A percentile compares a stretch with the other conserved stretches of the same genome.
Evolutionary conservation across 2,113 vertebrate genomes (phyloP).

Genomic region (Platysternon megacephalum): DNA sequence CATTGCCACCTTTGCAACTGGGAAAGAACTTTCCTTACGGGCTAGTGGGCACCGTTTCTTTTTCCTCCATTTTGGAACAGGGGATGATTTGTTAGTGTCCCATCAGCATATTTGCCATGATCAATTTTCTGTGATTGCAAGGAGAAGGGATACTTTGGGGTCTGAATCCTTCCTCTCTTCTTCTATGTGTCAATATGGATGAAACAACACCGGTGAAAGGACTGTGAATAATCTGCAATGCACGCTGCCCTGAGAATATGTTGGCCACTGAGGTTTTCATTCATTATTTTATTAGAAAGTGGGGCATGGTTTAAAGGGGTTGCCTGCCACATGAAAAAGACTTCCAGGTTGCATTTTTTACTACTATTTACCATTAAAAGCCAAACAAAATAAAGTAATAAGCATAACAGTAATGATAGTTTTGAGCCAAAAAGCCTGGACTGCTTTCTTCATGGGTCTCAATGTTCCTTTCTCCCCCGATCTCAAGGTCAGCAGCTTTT

Average conservation of each 20-base stretch:
- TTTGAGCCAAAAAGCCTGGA: not conserved
- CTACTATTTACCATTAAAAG: not conserved
- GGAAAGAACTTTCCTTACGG: constrained; percentile 38
- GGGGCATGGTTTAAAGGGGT: not conserved
- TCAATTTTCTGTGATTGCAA: not conserved
- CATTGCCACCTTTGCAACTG: not conserved
- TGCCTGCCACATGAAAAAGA: not conserved
- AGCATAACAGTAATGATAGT: not conserved
- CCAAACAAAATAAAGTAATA: constrained; percentile 55
- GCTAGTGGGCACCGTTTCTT: not conserved
- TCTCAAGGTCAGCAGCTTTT: not conserved
- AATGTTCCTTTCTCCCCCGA: rapidly evolving
- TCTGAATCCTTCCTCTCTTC: constrained; percentile 5
- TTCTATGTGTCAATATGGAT: not conserved
- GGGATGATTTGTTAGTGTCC: not conserved
- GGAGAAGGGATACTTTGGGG: constrained; percentile 33
- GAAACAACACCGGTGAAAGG: not conserved
- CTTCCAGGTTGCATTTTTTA: not conserved
- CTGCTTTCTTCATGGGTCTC: not conserved
- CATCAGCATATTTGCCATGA: constrained; percentile 29
- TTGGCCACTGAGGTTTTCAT: not conserved
- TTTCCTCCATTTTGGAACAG: constrained; percentile 27
- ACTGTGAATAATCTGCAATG: not conserved
- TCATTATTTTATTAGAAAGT: not conserved
- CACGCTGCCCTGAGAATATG: not conserved